A percentile compares a stretch with the other conserved stretches of the same genome.
Evolutionary conservation across 2,888 invertebrate species (phyloP).

Genomic region (Lagria hirta): DNA sequence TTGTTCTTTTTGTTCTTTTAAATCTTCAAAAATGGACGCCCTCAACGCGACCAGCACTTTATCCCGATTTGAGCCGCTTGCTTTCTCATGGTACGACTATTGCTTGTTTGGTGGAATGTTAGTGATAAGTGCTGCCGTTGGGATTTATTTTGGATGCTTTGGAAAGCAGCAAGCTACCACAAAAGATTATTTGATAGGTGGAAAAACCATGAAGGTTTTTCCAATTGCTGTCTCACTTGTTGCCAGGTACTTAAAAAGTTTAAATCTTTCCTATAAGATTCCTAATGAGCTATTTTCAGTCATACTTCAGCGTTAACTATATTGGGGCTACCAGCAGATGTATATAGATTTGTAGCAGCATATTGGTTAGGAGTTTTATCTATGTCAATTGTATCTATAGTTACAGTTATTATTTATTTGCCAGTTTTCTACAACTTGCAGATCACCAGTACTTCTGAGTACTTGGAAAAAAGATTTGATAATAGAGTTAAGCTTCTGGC

Average conservation of each 20-base stretch:
- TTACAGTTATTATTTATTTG: constrained; percentile 55
- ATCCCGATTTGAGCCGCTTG: no score
- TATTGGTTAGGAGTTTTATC: constrained; percentile 57
- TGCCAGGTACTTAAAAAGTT: constrained; percentile 64
- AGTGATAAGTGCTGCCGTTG: constrained; percentile 58
- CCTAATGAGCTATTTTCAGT: constrained; percentile 55
- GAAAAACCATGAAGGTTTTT: constrained; percentile 70
- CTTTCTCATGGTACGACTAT: constrained; percentile 60
- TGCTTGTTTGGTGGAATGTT: constrained; percentile 58
- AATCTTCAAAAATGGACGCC: no score
- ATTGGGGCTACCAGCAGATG: constrained; percentile 72
- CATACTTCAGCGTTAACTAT: constrained; percentile 74
- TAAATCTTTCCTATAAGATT: no score
- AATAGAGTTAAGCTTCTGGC: constrained; percentile 61
- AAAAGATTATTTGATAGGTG: constrained; percentile 70
- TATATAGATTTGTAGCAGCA: constrained; percentile 70
- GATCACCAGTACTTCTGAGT: constrained; percentile 69
- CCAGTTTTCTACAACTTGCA: constrained; percentile 71
- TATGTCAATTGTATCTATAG: constrained; percentile 44
- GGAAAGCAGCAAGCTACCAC: constrained; percentile 63
- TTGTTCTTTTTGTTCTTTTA: no score
- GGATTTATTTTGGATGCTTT: constrained; percentile 63
- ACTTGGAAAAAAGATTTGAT: constrained; percentile 66
- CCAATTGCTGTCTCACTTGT: constrained; percentile 73
- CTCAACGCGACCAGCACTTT: no score